phyloP scores from a whole-genome alignment of 92 coral and sea anemone genomes.

The Scolanthus callimorphus region DNA sequence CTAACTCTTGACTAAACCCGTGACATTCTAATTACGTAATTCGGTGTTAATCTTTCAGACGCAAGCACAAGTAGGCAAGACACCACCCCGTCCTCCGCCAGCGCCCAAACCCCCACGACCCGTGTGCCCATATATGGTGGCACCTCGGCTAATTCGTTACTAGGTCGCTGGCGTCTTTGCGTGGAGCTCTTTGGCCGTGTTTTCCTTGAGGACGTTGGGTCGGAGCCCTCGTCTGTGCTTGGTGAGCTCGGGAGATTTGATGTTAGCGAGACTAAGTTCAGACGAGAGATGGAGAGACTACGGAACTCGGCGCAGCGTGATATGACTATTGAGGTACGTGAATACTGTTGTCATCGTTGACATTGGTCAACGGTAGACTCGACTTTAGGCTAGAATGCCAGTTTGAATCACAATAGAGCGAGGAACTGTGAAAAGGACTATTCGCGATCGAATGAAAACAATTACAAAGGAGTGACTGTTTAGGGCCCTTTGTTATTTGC shows the following conservation, averaged over 20 bases:
- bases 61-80: too few species aligned
- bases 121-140: constrained; percentile 66
- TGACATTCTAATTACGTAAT: too few species aligned
- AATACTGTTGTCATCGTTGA: too few species aligned
- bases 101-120: neutral
- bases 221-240: constrained; percentile 89
- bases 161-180: constrained; percentile 98
- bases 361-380: too few species aligned
- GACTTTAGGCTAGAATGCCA: too few species aligned
- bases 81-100: neutral
- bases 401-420: too few species aligned
- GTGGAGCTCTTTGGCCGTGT: constrained; percentile 97
- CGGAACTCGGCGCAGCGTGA: constrained; percentile 93
- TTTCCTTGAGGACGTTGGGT: constrained; percentile 93
- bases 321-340: constrained; percentile 79
- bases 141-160: constrained; percentile 86
- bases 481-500: too few species aligned
- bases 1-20: too few species aligned
- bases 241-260: constrained; percentile 97
- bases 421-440: too few species aligned
- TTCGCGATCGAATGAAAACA: too few species aligned
- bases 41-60: too few species aligned
- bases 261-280: constrained; percentile 88
- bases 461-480: too few species aligned
- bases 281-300: constrained; percentile 96